These are phyloP conservation scores for Babyrousa celebensis DNA, from an alignment of 2,797 vertebrate species.

Conservation along the genomic window DNA sequence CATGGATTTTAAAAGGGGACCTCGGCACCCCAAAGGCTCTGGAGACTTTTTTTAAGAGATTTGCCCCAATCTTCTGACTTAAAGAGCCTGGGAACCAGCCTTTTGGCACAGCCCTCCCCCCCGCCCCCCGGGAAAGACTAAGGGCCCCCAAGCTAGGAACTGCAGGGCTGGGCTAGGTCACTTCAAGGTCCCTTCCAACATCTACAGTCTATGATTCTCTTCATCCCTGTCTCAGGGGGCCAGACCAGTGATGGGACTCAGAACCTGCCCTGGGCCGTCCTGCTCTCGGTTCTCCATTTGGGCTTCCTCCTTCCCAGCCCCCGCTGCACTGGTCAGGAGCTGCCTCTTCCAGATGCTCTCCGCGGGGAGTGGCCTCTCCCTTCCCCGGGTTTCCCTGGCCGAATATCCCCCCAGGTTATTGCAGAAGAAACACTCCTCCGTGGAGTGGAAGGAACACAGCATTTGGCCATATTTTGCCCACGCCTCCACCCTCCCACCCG, in stretches of 20 bases:
- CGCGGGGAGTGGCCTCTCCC: neutral
- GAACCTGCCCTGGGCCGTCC: neutral
- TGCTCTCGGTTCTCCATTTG: neutral
- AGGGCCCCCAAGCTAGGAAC: neutral
- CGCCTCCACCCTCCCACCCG: neutral
- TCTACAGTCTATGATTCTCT: neutral
- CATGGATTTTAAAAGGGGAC: neutral
- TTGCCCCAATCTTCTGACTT: neutral
- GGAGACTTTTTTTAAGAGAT: neutral
- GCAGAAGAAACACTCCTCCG: neutral
- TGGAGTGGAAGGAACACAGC: neutral
- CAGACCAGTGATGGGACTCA: neutral
- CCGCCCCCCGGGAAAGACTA: neutral
- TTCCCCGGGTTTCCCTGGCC: neutral
- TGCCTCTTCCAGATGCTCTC: fast-evolving
- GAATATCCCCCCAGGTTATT: neutral
- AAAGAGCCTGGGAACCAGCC: neutral
- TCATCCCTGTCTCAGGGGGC: neutral
- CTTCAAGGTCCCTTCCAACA: neutral
- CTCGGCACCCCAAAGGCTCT: neutral
- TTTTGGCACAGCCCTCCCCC: neutral
- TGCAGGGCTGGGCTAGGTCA: neutral
- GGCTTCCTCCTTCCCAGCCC: neutral
- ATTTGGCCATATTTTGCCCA: neutral
- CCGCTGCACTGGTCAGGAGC: neutral